Evolutionary conservation across 2,888 invertebrate genomes (phyloP).

Genomic region (Leptogaster cylindrica): DNA sequence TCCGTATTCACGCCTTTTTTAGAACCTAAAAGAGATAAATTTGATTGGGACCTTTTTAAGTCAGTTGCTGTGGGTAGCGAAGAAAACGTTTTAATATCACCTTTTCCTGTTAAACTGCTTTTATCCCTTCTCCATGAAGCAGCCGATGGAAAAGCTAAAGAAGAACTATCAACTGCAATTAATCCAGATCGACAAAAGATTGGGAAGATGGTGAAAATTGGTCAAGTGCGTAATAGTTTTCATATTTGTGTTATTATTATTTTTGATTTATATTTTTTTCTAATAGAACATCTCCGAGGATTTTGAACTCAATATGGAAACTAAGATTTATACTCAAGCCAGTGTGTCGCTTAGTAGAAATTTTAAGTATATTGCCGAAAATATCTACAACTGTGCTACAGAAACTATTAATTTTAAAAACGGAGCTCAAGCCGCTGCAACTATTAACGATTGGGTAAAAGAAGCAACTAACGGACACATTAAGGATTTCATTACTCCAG

Average conservation of each 20-base stretch:
- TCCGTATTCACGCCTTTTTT: too few relatives aligned
- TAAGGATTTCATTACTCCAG: constrained; percentile 68
- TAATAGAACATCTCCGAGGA: constrained; percentile 55
- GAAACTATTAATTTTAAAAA: constrained; percentile 65
- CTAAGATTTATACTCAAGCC: constrained; percentile 61
- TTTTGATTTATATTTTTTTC: too few relatives aligned
- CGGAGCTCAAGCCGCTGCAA: constrained; percentile 64
- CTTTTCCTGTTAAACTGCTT: constrained; percentile 77
- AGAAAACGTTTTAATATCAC: constrained; percentile 74
- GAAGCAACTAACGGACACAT: constrained; percentile 78
- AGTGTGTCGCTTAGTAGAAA: background rate
- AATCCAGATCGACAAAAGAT: too few relatives aligned
- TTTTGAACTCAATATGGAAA: constrained; percentile 70
- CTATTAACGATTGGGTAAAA: constrained; percentile 82
- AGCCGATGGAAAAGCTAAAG: constrained; percentile 61
- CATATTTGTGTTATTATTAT: too few relatives aligned
- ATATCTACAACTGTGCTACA: background rate
- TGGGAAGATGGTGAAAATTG: too few relatives aligned
- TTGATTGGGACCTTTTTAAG: constrained; percentile 73
- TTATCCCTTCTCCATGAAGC: constrained; percentile 77
- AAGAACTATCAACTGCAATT: background rate
- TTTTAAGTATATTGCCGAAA: background rate
- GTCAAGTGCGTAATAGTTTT: too few relatives aligned
- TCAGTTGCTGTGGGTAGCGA: constrained; percentile 49
- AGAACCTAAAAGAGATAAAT: constrained; percentile 63